phyloP scores from a whole-genome alignment of 2,113 vertebrate species.

The Sturnira hondurensis region DNA sequence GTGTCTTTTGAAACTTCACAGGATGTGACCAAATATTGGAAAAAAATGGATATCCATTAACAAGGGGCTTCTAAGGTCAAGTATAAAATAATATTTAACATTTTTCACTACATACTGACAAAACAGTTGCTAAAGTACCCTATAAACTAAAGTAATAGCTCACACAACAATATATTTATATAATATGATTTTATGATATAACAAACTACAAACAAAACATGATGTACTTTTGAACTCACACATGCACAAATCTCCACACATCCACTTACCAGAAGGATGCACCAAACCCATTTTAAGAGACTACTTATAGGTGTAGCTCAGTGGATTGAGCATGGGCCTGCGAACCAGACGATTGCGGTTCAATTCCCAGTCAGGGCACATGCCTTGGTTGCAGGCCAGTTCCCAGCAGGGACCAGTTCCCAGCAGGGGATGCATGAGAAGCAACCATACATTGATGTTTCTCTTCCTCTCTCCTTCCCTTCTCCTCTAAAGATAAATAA shows the following conservation, averaged over 20 bases:
- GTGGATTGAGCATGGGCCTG: no score
- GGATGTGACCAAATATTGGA: background rate
- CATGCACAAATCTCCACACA: background rate
- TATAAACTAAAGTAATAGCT: background rate
- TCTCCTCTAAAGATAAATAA: no score
- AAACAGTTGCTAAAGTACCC: background rate
- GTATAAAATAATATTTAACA: background rate
- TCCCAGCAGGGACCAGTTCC: no score
- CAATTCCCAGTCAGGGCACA: no score
- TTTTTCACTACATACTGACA: background rate
- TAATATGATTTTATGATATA: background rate
- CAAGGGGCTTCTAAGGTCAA: background rate
- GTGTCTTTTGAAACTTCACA: background rate
- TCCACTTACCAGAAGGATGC: background rate
- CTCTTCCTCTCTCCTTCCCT: no score
- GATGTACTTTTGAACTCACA: background rate
- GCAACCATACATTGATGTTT: no score
- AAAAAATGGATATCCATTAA: background rate
- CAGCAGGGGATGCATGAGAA: no score
- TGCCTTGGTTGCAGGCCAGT: no score
- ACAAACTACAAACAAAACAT: background rate
- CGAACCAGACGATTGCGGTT: no score
- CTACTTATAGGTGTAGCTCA: background rate
- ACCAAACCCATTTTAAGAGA: background rate
- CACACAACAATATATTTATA: background rate